Conservation (phyloP, 2,113 vertebrate species). For the Tautogolabrus adspersus region DNA sequence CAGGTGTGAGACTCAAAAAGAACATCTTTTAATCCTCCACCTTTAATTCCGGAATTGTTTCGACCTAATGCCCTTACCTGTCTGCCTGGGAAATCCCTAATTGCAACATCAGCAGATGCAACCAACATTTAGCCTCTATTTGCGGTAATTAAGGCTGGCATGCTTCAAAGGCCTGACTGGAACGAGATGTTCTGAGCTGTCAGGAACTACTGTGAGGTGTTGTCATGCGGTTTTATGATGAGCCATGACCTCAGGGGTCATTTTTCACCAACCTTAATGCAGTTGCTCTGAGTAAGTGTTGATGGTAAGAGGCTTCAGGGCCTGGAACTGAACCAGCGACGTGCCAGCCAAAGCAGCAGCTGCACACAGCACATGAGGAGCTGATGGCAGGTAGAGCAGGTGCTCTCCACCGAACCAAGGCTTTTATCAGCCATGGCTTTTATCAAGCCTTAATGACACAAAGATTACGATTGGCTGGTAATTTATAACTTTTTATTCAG, state of each 20-base stretch:
- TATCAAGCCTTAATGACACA: conserved; percentile 57
- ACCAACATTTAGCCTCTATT: conserved; percentile 32
- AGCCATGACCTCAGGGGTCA: conserved; percentile 60
- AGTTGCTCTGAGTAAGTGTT: conserved; percentile 63
- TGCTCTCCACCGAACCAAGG: conserved; percentile 51
- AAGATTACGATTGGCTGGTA: conserved; percentile 56
- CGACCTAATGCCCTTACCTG: conserved; percentile 38
- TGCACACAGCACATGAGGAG: conserved; percentile 66
- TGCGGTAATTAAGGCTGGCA: conserved; percentile 46
- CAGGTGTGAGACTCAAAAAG: background rate
- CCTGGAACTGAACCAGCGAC: conserved; percentile 55
- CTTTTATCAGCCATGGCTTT: conserved; percentile 57
- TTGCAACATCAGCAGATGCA: conserved; percentile 42
- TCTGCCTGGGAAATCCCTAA: conserved; percentile 63
- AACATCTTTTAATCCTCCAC: conserved; percentile 5
- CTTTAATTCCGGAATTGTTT: conserved; percentile 31
- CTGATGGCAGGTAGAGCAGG: conserved; percentile 78
- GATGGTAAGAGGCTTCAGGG: conserved; percentile 46
- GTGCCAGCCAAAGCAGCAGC: conserved; percentile 58
- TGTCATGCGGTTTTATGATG: conserved; percentile 56
- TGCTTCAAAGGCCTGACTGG: conserved; percentile 41
- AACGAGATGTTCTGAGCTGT: conserved; percentile 54
- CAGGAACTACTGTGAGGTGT: conserved; percentile 37
- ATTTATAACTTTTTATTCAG: conserved; percentile 56
- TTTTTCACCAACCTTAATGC: conserved; percentile 73